Evolutionary conservation across 1,140 invertebrate genomes (phyloP).

Genomic region (Epicauta chinensis): DNA sequence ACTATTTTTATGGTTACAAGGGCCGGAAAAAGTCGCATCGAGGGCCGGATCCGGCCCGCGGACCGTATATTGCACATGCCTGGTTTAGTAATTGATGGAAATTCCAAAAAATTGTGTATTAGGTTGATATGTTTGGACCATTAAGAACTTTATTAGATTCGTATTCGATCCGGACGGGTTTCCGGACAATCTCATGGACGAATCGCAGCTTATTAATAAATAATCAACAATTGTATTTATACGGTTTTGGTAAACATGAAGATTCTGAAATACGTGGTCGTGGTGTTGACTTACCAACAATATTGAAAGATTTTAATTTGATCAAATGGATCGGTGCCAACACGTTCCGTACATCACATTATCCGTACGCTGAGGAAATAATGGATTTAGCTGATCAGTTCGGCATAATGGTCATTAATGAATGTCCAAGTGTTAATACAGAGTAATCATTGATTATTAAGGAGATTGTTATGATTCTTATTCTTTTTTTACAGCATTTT

Average conservation of each 20-base stretch:
- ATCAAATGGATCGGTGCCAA: slow-evolving; percentile 95
- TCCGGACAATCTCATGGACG: slow-evolving; percentile 73
- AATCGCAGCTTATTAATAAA: slow-evolving; percentile 81
- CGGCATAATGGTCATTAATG: slow-evolving; percentile 94
- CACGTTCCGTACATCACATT: slow-evolving; percentile 94
- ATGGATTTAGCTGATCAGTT: slow-evolving; percentile 90
- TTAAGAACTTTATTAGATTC: slow-evolving; percentile 71
- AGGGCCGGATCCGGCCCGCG: too few species aligned
- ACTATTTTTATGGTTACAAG: too few species aligned
- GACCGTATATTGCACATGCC: too few species aligned
- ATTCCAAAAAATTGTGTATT: too few species aligned
- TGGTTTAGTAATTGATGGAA: too few species aligned
- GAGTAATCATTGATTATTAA: slow-evolving; percentile 57
- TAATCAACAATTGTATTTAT: slow-evolving; percentile 76
- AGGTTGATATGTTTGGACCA: too few species aligned
- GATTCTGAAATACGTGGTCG: slow-evolving; percentile 70
- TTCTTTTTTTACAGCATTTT: slow-evolving; percentile 41
- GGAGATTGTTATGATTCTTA: background rate
- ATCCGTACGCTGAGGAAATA: slow-evolving; percentile 97
- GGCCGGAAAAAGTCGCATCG: too few species aligned
- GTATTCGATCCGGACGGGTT: slow-evolving; percentile 79
- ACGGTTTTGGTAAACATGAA: slow-evolving; percentile 94
- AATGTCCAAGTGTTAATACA: slow-evolving; percentile 90
- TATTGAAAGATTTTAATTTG: slow-evolving; percentile 89
- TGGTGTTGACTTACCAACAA: slow-evolving; percentile 78